Base-by-base conservation (phyloP, 2,797 vertebrate genomes). In the Coccyzus lansbergi region DNA sequence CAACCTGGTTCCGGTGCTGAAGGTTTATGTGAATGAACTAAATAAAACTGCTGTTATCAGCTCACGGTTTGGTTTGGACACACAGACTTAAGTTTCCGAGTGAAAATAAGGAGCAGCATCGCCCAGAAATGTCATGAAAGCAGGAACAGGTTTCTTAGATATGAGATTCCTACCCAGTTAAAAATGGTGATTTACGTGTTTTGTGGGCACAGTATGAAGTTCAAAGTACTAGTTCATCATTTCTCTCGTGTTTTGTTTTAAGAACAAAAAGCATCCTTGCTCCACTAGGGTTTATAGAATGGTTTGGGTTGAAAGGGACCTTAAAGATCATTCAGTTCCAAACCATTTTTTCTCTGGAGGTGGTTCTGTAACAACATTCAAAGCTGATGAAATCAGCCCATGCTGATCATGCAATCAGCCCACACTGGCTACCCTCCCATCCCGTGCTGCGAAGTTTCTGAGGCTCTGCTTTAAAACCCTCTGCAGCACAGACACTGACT, bases 371-470 rank as follows among this genome's bases (percentile, higher is more conserved):
- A 20, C 24, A 15, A 18, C 1, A 14, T 21, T 52, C 58, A 31
- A 34, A 63, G n/a, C 52, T 13, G 26, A 15, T 19, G n/a, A 18
- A 34, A 55, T 2, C 28, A 44, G 44, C 44, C 44, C 44, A 44
- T 18, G 18, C 44, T 44, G 44, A n/a, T n/a, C n/a, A n/a, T n/a
- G n/a, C n/a, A n/a, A n/a, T n/a, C n/a, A 44, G 16, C 42, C 55
- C n/a, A 3, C 2, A 0, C 21, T 52, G 65, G 40, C 59, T 42
- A 42, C 17, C 4, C 13, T 31, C 29, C 2, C 0, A 0, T 7
- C 19, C 17, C 2, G 5, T 9, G 29, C 14, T 40, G 48, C 63
- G 44, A 31, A 42, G 17, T 24, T 74, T 33, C 14, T 12, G 56
- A 65, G 64, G 34, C 25, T 92, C 63, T 10, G 26, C 26, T 82